phyloP scores from a whole-genome alignment of 2,888 invertebrate genomes.

The Trachelus iudaicus region DNA sequence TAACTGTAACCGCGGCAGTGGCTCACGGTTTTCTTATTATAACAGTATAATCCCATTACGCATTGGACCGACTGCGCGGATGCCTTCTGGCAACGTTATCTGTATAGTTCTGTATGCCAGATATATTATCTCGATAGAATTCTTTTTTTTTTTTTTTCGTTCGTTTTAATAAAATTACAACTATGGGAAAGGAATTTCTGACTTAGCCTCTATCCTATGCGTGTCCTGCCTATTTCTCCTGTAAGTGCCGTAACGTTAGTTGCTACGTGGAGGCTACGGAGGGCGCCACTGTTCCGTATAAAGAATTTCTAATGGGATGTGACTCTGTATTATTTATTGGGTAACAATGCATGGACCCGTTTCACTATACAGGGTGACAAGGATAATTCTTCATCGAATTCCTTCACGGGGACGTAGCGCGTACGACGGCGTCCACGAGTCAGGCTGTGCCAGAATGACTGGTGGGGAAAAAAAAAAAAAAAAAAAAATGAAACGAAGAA shows the following conservation, averaged over 20 bases:
- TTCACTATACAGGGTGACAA: neutral
- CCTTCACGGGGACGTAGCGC: neutral
- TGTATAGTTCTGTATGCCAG: neutral
- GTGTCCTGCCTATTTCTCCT: too few relatives aligned
- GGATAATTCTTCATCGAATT: neutral
- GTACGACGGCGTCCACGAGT: neutral
- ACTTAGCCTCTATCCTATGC: neutral
- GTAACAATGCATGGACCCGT: neutral
- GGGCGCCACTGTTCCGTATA: neutral
- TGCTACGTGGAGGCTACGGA: neutral
- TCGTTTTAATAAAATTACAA: neutral
- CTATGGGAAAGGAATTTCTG: neutral
- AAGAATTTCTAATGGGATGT: neutral
- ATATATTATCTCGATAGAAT: neutral
- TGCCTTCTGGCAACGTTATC: neutral
- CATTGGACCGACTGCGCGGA: neutral
- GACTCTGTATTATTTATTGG: neutral
- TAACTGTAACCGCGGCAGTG: slow-evolving; percentile 7
- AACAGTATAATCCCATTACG: slow-evolving; percentile 13
- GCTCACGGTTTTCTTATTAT: slow-evolving; percentile 14
- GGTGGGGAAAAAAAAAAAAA: neutral
- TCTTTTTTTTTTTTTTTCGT: neutral
- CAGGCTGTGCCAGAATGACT: neutral
- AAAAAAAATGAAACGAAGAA: slow-evolving; percentile 1
- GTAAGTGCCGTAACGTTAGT: neutral